Conservation (phyloP, 1,140 invertebrate species). For the Berghia stephanieae region DNA sequence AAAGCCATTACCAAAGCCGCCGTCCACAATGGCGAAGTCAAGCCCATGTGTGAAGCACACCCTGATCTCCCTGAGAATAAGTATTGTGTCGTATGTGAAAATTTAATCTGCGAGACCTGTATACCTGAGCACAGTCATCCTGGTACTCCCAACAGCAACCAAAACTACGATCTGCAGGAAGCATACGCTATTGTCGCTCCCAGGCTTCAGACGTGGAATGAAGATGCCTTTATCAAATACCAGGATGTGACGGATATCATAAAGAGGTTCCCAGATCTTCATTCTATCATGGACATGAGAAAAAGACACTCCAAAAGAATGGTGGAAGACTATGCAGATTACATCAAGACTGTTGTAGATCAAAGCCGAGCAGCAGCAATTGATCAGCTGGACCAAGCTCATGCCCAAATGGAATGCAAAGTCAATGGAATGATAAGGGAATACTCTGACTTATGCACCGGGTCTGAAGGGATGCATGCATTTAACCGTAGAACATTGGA, state of each 20-base stretch:
- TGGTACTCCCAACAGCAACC: conserved; percentile 9
- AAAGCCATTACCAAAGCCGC: conserved; percentile 11
- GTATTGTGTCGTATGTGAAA: conserved; percentile 13
- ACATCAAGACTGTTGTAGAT: conserved; percentile 17
- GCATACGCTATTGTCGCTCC: conserved; percentile 13
- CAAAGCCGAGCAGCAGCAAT: conserved; percentile 3
- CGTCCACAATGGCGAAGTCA: neutral
- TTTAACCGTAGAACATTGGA: conserved; percentile 5
- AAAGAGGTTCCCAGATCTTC: neutral
- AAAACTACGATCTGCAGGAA: neutral
- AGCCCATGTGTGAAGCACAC: conserved; percentile 11
- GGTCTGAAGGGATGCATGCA: neutral
- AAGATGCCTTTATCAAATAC: conserved; percentile 8
- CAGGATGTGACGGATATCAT: conserved; percentile 13
- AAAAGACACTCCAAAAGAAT: neutral
- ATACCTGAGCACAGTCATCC: conserved; percentile 1
- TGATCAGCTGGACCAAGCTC: neutral
- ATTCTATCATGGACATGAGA: neutral
- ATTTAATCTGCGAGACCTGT: conserved; percentile 7
- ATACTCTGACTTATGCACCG: neutral
- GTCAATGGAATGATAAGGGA: neutral
- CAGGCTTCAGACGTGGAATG: conserved; percentile 25
- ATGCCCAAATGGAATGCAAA: conserved; percentile 1
- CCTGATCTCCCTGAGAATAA: neutral
- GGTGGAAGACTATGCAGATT: conserved; percentile 21